Evolutionary conservation across 2,888 invertebrate genomes (phyloP).

Genomic region (Chesias legatella): DNA sequence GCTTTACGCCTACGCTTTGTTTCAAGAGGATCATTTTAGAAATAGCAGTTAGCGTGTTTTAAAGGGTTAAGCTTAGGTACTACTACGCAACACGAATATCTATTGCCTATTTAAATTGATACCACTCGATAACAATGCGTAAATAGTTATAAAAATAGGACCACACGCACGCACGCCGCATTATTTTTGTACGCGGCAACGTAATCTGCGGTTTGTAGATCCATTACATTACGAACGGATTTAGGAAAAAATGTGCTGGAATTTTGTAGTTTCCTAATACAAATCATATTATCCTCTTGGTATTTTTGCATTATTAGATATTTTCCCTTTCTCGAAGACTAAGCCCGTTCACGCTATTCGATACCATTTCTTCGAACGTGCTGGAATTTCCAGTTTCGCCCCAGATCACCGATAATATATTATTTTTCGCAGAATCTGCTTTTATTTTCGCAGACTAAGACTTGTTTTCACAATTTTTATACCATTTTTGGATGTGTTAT

Average conservation of each 20-base stretch:
- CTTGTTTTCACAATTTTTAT: too few species aligned
- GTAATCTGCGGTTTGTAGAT: conserved; percentile 6
- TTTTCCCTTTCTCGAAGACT: too few species aligned
- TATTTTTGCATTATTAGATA: too few species aligned
- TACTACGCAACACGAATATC: conserved; percentile 25
- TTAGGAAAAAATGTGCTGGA: conserved; percentile 7
- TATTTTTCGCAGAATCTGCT: too few species aligned
- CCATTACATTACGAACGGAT: conserved; percentile 9
- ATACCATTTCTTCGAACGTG: too few species aligned
- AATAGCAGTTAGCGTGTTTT: conserved; percentile 12
- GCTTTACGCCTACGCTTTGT: conserved; percentile 21
- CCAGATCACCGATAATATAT: too few species aligned
- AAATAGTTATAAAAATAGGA: conserved; percentile 29
- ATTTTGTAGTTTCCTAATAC: conserved; percentile 1
- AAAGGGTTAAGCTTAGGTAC: conserved; percentile 14
- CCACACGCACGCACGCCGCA: conserved; percentile 24
- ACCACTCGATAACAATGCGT: conserved; percentile 23
- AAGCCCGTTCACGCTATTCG: too few species aligned
- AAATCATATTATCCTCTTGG: too few species aligned
- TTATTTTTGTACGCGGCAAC: conserved; percentile 12
- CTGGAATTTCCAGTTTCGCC: too few species aligned
- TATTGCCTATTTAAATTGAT: conserved; percentile 27
- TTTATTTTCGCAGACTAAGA: too few species aligned
- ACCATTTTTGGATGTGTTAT: too few species aligned
- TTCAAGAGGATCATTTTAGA: conserved; percentile 25